phyloP scores from a whole-genome alignment of 2,797 vertebrate genomes.

The Argya squamiceps region DNA sequence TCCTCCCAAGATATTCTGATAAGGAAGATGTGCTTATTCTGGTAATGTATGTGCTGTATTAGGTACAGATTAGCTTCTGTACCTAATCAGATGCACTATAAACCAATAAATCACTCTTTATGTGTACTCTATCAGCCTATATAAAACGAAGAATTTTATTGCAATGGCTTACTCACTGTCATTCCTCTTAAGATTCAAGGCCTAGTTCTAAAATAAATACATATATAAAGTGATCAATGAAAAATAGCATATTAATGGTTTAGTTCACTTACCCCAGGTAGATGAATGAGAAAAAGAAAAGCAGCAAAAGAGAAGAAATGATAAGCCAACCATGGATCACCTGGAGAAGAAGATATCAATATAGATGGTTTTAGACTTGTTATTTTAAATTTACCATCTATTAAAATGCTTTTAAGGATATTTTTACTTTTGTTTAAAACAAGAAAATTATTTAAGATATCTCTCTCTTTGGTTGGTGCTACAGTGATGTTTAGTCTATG shows the following conservation, averaged over 20 bases:
- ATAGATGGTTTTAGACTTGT: not conserved
- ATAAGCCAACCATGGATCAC: conserved; percentile 99
- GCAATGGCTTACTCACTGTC: not conserved
- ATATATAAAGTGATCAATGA: not conserved
- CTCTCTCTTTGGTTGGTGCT: not conserved
- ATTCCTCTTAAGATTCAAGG: not conserved
- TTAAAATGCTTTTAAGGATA: not conserved
- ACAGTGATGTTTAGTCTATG: not conserved
- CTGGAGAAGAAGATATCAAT: conserved; percentile 69
- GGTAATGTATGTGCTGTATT: not conserved
- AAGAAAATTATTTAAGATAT: not conserved
- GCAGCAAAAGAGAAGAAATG: conserved; percentile 92
- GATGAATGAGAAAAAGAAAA: conserved; percentile 98
- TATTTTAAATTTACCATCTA: not conserved
- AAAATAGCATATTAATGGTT: not conserved
- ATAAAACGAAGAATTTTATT: not conserved
- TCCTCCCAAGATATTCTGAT: not conserved
- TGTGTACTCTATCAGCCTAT: not conserved
- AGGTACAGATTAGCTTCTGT: not conserved
- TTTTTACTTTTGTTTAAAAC: not conserved
- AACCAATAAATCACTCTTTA: not conserved
- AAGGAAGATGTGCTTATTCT: not conserved
- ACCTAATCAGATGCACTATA: not conserved
- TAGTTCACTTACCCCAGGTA: conserved; percentile 91
- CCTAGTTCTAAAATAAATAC: not conserved